phyloP scores from a whole-genome alignment of 2,888 invertebrate species.

The Calephelis perditalis region DNA sequence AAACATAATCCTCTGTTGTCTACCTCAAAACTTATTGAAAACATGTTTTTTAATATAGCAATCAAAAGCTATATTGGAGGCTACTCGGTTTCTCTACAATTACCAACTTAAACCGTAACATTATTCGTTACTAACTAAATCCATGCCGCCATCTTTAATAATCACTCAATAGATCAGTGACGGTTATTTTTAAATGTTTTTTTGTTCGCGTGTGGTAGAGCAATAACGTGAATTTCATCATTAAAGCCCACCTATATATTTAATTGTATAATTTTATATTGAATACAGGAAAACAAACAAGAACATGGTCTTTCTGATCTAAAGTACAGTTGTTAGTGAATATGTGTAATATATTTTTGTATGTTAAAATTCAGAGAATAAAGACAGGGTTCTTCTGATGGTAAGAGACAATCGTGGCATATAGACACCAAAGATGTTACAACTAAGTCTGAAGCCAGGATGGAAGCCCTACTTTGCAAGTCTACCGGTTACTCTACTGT shows the following conservation, averaged over 20 bases:
- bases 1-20: no score
- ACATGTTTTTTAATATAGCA: slow-evolving; percentile 10
- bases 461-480: no score
- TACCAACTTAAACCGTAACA: slow-evolving; percentile 2
- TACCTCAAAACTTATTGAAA: no score
- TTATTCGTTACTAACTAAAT: slow-evolving; percentile 5
- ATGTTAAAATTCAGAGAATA: no score
- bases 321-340: no score
- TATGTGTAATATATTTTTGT: no score
- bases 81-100: slow-evolving; percentile 4
- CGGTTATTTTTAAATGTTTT: neutral
- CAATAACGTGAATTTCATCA: neutral
- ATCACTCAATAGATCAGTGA: slow-evolving; percentile 4
- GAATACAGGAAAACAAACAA: slow-evolving; percentile 40
- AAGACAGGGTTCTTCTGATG: no score
- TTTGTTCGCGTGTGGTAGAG: slow-evolving; percentile 8
- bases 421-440: no score
- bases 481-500: no score
- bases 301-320: no score
- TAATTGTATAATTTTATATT: slow-evolving; percentile 43
- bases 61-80: slow-evolving; percentile 4
- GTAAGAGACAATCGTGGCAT: no score
- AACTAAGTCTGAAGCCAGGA: no score
- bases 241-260: neutral
- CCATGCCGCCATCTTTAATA: slow-evolving; percentile 5